phyloP scores from a whole-genome alignment of 1,140 invertebrate genomes.

The Panagrolaimus sp. region DNA sequence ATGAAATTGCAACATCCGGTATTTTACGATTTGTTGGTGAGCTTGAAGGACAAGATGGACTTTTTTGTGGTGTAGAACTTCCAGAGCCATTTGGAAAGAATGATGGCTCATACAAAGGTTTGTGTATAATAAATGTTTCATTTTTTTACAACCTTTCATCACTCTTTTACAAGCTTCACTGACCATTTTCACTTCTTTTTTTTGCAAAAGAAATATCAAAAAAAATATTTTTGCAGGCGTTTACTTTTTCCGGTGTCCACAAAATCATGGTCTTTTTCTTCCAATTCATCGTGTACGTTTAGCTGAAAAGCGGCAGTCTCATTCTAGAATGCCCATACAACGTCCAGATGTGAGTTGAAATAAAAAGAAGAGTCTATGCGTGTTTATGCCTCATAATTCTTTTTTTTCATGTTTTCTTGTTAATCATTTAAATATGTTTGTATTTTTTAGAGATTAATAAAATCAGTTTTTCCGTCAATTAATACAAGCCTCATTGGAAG shows the following conservation, averaged over 20 bases:
- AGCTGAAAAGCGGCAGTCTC: conserved; percentile 1
- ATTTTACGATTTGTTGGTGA: conserved; percentile 8
- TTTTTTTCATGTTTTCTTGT: too few species aligned
- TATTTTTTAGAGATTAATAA: background rate
- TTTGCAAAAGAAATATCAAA: too few species aligned
- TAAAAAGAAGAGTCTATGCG: too few species aligned
- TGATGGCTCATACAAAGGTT: conserved; percentile 6
- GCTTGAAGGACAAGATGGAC: background rate
- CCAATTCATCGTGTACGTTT: conserved; percentile 12
- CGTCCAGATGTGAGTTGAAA: background rate
- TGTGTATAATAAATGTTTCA: background rate
- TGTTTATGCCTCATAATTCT: too few species aligned
- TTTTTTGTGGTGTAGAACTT: conserved; percentile 10
- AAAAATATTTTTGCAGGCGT: background rate
- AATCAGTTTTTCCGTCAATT: background rate
- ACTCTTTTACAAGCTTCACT: too few species aligned
- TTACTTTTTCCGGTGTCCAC: conserved; percentile 13
- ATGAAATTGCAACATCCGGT: conserved; percentile 5
- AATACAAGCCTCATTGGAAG: background rate
- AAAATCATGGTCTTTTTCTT: conserved; percentile 2
- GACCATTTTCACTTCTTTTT: too few species aligned
- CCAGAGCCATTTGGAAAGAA: background rate
- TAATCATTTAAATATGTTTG: background rate
- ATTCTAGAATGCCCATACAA: background rate
- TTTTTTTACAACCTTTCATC: background rate